A percentile compares a stretch with the other conserved stretches of the same genome.
phyloP scores from a whole-genome alignment of 2,888 invertebrate genomes.

The Himalopsyche tibetana region DNA sequence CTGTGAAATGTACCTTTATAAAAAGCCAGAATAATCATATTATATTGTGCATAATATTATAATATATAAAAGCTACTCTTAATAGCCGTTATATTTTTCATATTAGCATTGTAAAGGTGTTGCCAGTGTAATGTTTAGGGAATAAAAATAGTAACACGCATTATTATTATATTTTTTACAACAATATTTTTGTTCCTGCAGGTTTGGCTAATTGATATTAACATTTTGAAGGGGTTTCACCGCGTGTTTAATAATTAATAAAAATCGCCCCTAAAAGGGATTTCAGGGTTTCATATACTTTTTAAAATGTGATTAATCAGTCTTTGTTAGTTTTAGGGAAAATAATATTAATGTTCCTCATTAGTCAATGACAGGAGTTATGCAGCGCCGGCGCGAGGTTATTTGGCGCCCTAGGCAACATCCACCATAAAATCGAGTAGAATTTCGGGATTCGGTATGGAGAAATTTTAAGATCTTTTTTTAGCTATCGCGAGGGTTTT shows the following conservation, averaged over 20 bases:
- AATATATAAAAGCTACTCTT: not conserved
- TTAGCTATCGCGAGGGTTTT: no score
- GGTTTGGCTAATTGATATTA: constrained; percentile 15
- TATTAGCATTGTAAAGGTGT: constrained; percentile 7
- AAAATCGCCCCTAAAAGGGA: not conserved
- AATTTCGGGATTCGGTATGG: no score
- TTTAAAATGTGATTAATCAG: constrained; percentile 3
- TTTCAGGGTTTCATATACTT: not conserved
- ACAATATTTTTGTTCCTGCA: not conserved
- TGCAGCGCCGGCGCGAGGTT: no score
- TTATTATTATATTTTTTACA: not conserved
- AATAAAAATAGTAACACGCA: not conserved
- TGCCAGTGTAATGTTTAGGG: not conserved
- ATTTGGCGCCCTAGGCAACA: no score
- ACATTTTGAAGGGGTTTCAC: not conserved
- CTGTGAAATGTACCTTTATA: not conserved
- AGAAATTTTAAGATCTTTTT: no score
- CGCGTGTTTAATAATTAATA: not conserved
- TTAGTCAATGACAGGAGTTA: no score
- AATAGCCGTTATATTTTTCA: constrained; percentile 7
- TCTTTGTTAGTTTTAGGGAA: no score
- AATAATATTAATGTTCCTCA: no score
- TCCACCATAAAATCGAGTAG: no score
- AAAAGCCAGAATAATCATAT: constrained; percentile 7
- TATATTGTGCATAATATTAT: constrained; percentile 12